Base-by-base conservation (phyloP, 2,113 vertebrate species). In the Macroglossus sobrinus region DNA sequence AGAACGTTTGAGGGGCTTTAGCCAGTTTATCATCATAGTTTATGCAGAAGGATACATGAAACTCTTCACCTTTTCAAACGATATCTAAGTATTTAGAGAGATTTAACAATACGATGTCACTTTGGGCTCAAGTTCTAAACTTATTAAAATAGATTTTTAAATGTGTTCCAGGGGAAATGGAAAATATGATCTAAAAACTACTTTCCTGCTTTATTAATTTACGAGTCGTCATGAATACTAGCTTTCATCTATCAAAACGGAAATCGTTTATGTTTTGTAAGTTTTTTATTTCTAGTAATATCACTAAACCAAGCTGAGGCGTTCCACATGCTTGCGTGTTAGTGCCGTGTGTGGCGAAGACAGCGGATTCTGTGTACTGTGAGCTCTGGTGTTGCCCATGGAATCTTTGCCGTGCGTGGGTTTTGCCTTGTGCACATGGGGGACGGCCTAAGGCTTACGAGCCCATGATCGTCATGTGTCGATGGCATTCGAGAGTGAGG, bases 401-500 rank as follows among this genome's bases (percentile, higher is more conserved):
- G 50, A 21, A 30, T 61, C 43, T 87, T 63, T 57, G 57, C 24
- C 38, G 26, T 59, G 24, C 13, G 5, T 4, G 38, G 28, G 33
- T 59, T 71, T 84, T 72, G 35, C 89, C 66, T 85, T 33, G 35
- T 12, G 22, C 19, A 75, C n/a, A 69, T 7, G 85, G 40, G 16
- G 53, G 12, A 8, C 69, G 63, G 66, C 68, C 74, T n/a, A 38
- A 69, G 75, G 30, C 74, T 68, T 14, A 4, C 0, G 35, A 78
- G 24, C 47, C 55, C 1, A 0, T 13, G 75, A 4, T 11, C 74
- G 40, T 61, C 2, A 0, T 0, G 0, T 69, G 43, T 28, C 4
- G 53, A 4, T 61, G 47, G 21, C 33, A 7, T 22, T 53, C 13
- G 35, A 40, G 35, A 84, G 11, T 1, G 1, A 30, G 53, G 6